Base-by-base conservation (phyloP, 2,797 vertebrate genomes). In the Aulostomus chinensis region DNA sequence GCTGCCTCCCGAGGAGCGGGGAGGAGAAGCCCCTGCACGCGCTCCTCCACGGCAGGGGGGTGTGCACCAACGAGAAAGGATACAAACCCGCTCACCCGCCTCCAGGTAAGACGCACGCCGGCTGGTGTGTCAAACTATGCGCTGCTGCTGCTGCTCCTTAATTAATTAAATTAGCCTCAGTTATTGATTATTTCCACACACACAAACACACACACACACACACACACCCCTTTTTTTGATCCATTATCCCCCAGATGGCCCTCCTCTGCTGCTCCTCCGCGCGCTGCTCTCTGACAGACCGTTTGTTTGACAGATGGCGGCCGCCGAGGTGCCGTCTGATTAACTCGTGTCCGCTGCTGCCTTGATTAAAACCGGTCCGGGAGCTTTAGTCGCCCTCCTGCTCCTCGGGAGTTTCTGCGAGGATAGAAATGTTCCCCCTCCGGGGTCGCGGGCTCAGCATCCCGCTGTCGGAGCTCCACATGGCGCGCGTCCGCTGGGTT, bases 11-110 rank as follows among this genome's bases (percentile, higher is more conserved):
- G 4, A 89, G 94, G 46, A 95, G 93, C 86, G 96, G 94, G 12
- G 96, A 98, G 86, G 96, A 98, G 87, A 98, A 97, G 62, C 97
- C 97, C 54, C 92, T 99, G 86, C 94, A 98, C 74, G 96, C 97
- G 58, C 90, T 99, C 47, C 94, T 99, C 40, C 95, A 98, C 80
- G 96, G 96, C 84, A 90, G 94, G 58, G 97, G 96, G 61, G 83
- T 95, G 80, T 99, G 97, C 91, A 94, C 93, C 71, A 96, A 94
- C 88, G 95, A 97, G 84, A 98, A 97, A 88, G 94, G 91, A 90
- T 95, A 96, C 93, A 93, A 95, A 61, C 91, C 94, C 73, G 91
- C 90, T 12, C 86, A 87, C 58, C 78, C 82, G 25, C 83, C 88
- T 32, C 60, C 81, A 83, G 91, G 91, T 93, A 88, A 91, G 90